These are phyloP conservation scores for Phoxinus dragarum DNA, from an alignment of 2,797 vertebrate genomes.

Conservation along the genomic window DNA sequence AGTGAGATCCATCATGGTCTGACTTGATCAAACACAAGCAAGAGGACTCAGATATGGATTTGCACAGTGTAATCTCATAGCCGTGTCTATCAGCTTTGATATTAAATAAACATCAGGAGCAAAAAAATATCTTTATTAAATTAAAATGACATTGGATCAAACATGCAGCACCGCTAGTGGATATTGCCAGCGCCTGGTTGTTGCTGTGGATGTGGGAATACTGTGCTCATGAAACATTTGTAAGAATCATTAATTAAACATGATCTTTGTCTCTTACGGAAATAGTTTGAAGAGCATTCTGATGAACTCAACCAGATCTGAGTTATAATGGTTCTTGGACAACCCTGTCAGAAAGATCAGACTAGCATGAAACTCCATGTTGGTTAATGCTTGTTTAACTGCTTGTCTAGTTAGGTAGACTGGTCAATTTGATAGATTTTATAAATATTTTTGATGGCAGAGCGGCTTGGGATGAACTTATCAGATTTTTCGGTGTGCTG, in stretches of 20 bases:
- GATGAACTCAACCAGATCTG: constrained; percentile 4
- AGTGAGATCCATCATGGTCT: neutral
- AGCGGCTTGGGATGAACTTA: neutral
- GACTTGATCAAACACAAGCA: constrained; percentile 19
- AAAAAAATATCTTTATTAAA: neutral
- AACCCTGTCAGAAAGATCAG: neutral
- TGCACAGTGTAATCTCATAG: neutral
- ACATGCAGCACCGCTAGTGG: neutral
- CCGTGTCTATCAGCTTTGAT: neutral
- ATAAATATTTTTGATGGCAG: neutral
- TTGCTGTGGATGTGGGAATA: constrained; percentile 16
- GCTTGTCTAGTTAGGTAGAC: neutral
- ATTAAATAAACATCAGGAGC: neutral
- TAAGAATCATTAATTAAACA: constrained; percentile 4
- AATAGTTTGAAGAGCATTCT: constrained; percentile 21
- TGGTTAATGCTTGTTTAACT: neutral
- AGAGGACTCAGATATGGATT: neutral
- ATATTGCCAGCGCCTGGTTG: neutral
- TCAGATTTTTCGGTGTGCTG: too few relatives aligned
- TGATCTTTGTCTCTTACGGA: constrained; percentile 22
- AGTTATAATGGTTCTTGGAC: neutral
- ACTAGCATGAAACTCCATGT: neutral
- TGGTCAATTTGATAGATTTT: neutral
- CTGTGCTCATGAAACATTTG: constrained; percentile 27
- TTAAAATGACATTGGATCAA: neutral